Evolutionary conservation across 2,888 invertebrate species (phyloP), one percentile per base, ranked within the genome.

Genomic region (Apodemia mormo): DNA sequence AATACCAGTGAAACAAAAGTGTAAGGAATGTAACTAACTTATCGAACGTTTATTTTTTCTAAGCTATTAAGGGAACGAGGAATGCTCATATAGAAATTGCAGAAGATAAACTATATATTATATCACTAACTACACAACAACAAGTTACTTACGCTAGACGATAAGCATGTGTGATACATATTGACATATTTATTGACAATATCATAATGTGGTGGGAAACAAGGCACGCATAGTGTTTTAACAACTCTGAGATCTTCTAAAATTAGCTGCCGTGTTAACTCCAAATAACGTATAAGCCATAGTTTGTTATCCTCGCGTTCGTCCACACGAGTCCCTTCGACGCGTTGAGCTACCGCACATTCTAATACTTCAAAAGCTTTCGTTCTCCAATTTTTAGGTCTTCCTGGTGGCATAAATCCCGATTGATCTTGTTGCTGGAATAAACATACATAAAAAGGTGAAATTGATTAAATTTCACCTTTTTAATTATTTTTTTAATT

Each of bases 281-380:
- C 99, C 69, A 99, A 92, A 86, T 99, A 98, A 37, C 97, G 94
- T 4, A 99, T 98, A 14, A 99, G 94, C 99, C 99, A 99, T 91
- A 98, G 96, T 88, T 99, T 99, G 87, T 98, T 97, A 78, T 97
- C 96, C 30, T 95, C 95, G 37, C 99, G 93, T 81, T 98, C 98
- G 80, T 99, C 99, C 5, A 99, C 95, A 77, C 99, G 97, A 7
- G 98, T 99, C 0, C 99, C 99, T 89, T 99, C 99, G 69, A 99
- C 97, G 71, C 98, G 95, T 72, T 96, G 96, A 0, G 95, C 95
- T 0, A 97, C 97, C 0, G 97, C 95, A 80, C 96, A 95, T 82
- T 96, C 96, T 14, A 98, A 83, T 0, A 98, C 97, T 78, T 96
- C 95, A 85, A 99, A 96, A 0, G 97, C 96, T 94, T 97, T 97